phyloP scores from a whole-genome alignment of 2,888 invertebrate species.

The Drosophila rubida region DNA sequence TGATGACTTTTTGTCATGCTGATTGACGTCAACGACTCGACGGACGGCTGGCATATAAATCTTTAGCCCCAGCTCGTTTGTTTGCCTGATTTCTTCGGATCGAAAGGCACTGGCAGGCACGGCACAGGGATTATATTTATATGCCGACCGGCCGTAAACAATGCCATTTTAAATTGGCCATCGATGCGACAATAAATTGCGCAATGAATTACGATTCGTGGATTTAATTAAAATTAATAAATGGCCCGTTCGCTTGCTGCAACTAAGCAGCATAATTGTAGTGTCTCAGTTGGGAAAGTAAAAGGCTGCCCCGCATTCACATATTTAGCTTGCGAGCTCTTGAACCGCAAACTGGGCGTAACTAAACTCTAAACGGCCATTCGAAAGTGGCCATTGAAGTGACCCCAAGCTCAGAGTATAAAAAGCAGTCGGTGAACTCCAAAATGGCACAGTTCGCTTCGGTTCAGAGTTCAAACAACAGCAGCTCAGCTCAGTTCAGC shows the following conservation, averaged over 20 bases:
- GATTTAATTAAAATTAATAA: slow-evolving; percentile 63
- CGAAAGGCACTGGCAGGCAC: slow-evolving; percentile 38
- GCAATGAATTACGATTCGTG: slow-evolving; percentile 70
- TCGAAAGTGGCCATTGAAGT: slow-evolving; percentile 51
- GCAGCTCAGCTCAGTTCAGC: slow-evolving; percentile 41
- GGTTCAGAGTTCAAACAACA: slow-evolving; percentile 54
- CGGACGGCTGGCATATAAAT: slow-evolving; percentile 77
- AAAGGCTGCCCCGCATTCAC: slow-evolving; percentile 13
- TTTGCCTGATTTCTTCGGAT: slow-evolving; percentile 48
- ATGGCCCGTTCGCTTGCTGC: neutral
- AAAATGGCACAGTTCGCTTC: slow-evolving; percentile 62
- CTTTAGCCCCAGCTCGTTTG: slow-evolving; percentile 68
- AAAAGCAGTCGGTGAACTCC: slow-evolving; percentile 39
- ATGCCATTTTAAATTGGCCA: slow-evolving; percentile 82
- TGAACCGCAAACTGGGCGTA: slow-evolving; percentile 48
- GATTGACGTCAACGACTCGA: slow-evolving; percentile 82
- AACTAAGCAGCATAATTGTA: slow-evolving; percentile 14
- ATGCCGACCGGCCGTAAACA: slow-evolving; percentile 68
- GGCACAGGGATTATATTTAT: slow-evolving; percentile 61
- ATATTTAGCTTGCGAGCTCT: slow-evolving; percentile 30
- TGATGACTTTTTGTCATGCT: slow-evolving; percentile 83
- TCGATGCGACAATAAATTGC: slow-evolving; percentile 80
- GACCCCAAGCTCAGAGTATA: slow-evolving; percentile 47
- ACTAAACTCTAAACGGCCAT: slow-evolving; percentile 45
- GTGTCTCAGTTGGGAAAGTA: slow-evolving; percentile 51